Evolutionary conservation across 1,140 invertebrate genomes (phyloP).

Genomic region (Brachionus plicatilis): DNA sequence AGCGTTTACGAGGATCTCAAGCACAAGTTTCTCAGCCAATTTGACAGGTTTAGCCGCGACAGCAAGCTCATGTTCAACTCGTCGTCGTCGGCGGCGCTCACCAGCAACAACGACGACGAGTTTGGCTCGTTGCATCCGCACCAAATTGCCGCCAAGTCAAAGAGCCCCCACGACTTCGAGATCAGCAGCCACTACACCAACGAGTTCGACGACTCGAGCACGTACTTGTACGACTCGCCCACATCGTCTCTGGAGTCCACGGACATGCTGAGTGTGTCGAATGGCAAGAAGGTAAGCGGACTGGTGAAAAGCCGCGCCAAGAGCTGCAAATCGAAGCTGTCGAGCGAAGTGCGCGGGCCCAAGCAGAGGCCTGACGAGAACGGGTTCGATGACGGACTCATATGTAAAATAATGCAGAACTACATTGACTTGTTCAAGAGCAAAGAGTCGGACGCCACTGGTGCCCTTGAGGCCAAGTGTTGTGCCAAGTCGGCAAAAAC

Average conservation of each 20-base stretch:
- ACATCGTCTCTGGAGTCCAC: constrained; percentile 8
- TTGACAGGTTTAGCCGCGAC: not conserved
- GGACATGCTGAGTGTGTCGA: not conserved
- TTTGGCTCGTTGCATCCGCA: not conserved
- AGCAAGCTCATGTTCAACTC: constrained; percentile 10
- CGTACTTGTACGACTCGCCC: constrained; percentile 35
- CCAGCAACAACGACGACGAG: not conserved
- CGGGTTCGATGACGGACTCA: constrained; percentile 15
- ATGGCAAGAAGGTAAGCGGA: not conserved
- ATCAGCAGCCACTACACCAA: constrained; percentile 24
- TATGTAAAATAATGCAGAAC: constrained; percentile 37
- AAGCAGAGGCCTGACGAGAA: not conserved
- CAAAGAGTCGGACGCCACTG: not conserved
- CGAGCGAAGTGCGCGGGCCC: not conserved
- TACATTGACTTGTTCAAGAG: constrained; percentile 21
- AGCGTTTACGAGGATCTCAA: not conserved
- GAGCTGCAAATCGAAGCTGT: not conserved
- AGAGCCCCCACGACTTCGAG: constrained; percentile 1
- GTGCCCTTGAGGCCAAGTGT: not conserved
- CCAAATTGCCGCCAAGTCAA: not conserved
- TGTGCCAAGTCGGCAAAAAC: not conserved
- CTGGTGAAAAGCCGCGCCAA: not conserved
- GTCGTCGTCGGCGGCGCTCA: not conserved
- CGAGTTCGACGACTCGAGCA: constrained; percentile 35
- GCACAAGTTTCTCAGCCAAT: constrained; percentile 27